Evolutionary conservation across 2,888 invertebrate species (phyloP), one percentile per base, ranked within the genome.

Genomic region (Dolichomitus sp.): DNA sequence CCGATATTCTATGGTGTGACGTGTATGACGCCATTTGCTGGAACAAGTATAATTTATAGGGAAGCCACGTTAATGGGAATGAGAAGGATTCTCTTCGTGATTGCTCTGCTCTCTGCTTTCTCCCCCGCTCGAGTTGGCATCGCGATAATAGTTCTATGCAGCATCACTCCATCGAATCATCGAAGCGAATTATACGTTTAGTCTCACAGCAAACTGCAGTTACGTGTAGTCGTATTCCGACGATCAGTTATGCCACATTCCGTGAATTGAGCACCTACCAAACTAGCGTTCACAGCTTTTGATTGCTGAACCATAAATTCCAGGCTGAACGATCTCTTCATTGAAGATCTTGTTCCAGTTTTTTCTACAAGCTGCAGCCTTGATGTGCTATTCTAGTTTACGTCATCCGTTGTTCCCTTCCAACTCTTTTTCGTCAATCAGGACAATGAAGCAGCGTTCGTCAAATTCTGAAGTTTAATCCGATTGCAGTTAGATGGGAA

Each of bases 161-260:
- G 42, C 40, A 61, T 23, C 42, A 19, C 65, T 59, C 40, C 52
- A 23, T 6, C 50, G 33, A 80, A 74, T 77, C 17, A 19, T 27
- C 27, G 40, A 57, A 37, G 48, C 65, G 33, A 70, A 81, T 80
- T 57, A 48, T 27, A 17, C 19, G 45, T 76, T 76, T 65, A 76
- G 65, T 48, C 48, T 57, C 65, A 66, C 30, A 37, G 37, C 50
- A 50, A 30, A 76, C 57, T 52, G n/a, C 19, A 14, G 52, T 37
- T 12, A 17, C 50, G 59, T 17, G 50, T 9, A 27, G 37, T 52
- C 52, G 17, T 73, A 40, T 40, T 73, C 57, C 50, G n/a, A 12
- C 45, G 50, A 59, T 19, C 11, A 68, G 61, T 73, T 66, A 73
- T 80, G 33, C 66, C 23, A 59, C 59, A 61, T 59, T 27, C 30